Base-by-base conservation (phyloP, 2,797 vertebrate genomes). In the Enteromius trimaculatus region DNA sequence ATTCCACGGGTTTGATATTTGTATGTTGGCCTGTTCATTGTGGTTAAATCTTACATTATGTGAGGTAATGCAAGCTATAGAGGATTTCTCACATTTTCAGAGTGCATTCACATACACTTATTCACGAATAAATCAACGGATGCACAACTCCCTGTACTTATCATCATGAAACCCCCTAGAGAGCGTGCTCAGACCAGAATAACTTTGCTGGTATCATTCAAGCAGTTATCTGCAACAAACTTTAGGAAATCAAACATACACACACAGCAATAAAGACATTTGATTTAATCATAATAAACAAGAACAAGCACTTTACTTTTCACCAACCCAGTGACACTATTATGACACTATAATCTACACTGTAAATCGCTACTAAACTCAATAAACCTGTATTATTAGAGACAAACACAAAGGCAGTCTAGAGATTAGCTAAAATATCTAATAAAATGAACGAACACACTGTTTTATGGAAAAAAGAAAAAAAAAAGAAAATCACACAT, bases 301-400 rank as follows among this genome's bases (percentile, higher is more conserved):
- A 64, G 58, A 79, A 53, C 39, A 81, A 81, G 49, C 51, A 74
- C 70, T 53, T 17, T 69, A 49, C 29, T 44, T 75, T 86, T 84
- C 42, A 34, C 16, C 17, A 62, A 70, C 69, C 65, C 51, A 82
- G 81, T 75, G 55, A 64, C 74, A 37, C 71, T 29, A 79, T 79
- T 64, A 79, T 44, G 60, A 39, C 37, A 39, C 37, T 39, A 39
- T 39, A 9, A 39, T 39, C 37, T 39, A 44, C 42, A 44, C 42
- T 6, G 19, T 23, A 78, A 65, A 81, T 77, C 3, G 9, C 76
- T 80, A 80, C 44, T 19, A 29, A 81, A 79, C 58, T 44, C 69
- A 79, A 64, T 21, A 64, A 44, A 19, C 37, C 47, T 26, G 72
- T 17, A 49, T 29, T 17, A 62, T 51, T 29, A 39, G 60, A 65